These are phyloP conservation scores for Chrysemys picta DNA, from an alignment of 2,113 vertebrate species.

Conservation along the genomic window DNA sequence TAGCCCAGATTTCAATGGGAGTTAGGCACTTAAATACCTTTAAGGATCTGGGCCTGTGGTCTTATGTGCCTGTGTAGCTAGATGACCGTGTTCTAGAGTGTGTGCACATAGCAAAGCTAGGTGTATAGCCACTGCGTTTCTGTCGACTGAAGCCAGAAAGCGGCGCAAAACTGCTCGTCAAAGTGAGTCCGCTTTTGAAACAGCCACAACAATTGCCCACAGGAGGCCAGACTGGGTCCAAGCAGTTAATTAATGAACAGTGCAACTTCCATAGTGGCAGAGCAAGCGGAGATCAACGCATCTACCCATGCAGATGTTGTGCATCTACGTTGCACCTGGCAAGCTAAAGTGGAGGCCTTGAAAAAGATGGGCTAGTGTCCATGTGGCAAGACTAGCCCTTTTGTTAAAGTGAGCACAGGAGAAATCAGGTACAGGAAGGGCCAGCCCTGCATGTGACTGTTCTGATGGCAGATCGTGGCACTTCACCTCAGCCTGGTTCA, in stretches of 20 bases:
- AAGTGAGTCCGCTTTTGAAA: not conserved
- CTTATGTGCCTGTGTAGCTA: not conserved
- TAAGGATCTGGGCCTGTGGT: accelerated
- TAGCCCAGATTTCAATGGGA: no score
- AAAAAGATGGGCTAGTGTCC: not conserved
- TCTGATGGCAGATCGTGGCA: not conserved
- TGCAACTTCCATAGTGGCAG: not conserved
- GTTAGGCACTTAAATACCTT: not conserved
- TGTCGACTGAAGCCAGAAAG: accelerated
- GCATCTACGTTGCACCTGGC: not conserved
- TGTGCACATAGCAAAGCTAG: not conserved
- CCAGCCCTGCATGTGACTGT: not conserved
- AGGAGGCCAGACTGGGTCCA: not conserved
- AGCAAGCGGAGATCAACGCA: no score
- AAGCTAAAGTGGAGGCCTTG: not conserved
- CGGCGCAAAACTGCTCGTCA: not conserved
- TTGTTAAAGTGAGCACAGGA: not conserved
- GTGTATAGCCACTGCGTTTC: not conserved
- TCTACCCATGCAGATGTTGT: not conserved
- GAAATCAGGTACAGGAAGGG: slow-evolving; percentile 36
- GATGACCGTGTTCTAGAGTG: not conserved
- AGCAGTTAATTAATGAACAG: not conserved
- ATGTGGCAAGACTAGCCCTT: not conserved
- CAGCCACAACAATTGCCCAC: not conserved
- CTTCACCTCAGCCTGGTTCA: accelerated